Conservation (phyloP, 2,113 vertebrate genomes). For the Psilopsiagon aurifrons region DNA sequence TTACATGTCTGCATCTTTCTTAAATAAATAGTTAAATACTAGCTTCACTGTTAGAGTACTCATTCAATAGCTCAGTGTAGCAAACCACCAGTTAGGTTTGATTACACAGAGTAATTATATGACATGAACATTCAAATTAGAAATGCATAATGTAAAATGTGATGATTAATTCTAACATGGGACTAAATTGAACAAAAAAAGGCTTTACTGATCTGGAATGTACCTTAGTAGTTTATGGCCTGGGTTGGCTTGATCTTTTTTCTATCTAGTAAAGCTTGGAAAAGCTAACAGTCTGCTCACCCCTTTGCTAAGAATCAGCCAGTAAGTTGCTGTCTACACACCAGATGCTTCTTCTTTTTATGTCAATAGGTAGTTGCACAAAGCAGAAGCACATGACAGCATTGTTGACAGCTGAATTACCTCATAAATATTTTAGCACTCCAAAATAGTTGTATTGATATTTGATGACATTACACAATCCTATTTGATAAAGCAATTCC, state of each 20-base stretch:
- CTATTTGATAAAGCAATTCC: background rate
- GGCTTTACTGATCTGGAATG: background rate
- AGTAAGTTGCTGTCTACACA: slow-evolving; percentile 21
- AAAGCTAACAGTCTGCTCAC: background rate
- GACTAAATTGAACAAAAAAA: slow-evolving; percentile 49
- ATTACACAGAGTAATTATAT: slow-evolving; percentile 58
- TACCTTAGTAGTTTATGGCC: background rate
- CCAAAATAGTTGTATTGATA: background rate
- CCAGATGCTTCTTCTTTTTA: slow-evolving; percentile 20
- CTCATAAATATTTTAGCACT: slow-evolving; percentile 35
- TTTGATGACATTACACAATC: slow-evolving; percentile 29
- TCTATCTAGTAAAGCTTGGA: background rate
- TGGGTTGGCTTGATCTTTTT: background rate
- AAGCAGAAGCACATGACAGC: slow-evolving; percentile 15
- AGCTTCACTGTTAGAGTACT: background rate
- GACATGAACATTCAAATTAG: slow-evolving; percentile 52
- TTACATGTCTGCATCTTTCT: background rate
- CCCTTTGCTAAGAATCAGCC: slow-evolving; percentile 14
- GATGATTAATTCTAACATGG: slow-evolving; percentile 45
- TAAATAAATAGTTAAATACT: background rate
- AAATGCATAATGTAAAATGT: slow-evolving; percentile 25
- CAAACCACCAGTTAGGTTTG: slow-evolving; percentile 33
- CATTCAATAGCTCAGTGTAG: background rate
- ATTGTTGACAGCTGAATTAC: slow-evolving; percentile 30
- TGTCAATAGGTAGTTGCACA: slow-evolving; percentile 1